These are phyloP conservation scores for Labeo calbasu DNA, from an alignment of 2,797 vertebrate genomes.

Conservation along the genomic window DNA sequence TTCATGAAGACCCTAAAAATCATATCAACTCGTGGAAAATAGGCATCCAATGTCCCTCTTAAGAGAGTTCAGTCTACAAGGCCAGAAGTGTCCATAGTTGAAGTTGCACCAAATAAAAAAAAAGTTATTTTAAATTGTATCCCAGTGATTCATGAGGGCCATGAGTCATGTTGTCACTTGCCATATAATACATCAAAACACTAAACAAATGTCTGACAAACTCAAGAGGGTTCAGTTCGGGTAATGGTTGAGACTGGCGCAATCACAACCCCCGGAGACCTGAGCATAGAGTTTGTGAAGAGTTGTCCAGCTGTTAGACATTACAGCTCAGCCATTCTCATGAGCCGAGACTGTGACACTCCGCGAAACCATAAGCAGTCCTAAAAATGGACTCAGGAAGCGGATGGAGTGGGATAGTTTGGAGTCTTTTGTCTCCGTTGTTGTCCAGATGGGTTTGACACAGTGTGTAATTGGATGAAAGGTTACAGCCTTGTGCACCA, in stretches of 20 bases:
- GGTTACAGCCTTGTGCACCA: constrained; percentile 47
- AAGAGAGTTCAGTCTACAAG: background rate
- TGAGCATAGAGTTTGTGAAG: constrained; percentile 33
- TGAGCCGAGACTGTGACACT: constrained; percentile 38
- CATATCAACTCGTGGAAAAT: no score
- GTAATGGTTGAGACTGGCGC: background rate
- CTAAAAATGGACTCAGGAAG: constrained; percentile 32
- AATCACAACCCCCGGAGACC: constrained; percentile 28
- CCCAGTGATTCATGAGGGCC: background rate
- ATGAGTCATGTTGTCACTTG: constrained; percentile 17
- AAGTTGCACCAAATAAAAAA: background rate
- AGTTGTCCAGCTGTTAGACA: constrained; percentile 51
- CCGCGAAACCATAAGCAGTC: constrained; percentile 21
- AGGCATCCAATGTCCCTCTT: no score
- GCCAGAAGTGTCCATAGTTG: background rate
- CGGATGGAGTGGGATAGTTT: constrained; percentile 42
- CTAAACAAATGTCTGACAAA: constrained; percentile 5
- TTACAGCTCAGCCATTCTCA: constrained; percentile 48
- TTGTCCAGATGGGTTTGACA: constrained; percentile 39
- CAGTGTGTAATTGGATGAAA: constrained; percentile 27
- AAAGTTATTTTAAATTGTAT: background rate
- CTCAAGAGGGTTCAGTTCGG: background rate
- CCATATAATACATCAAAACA: background rate
- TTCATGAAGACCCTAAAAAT: no score
- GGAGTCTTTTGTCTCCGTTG: constrained; percentile 44